Conservation (phyloP, 2,113 vertebrate genomes). For the Misgurnus anguillicaudatus region DNA sequence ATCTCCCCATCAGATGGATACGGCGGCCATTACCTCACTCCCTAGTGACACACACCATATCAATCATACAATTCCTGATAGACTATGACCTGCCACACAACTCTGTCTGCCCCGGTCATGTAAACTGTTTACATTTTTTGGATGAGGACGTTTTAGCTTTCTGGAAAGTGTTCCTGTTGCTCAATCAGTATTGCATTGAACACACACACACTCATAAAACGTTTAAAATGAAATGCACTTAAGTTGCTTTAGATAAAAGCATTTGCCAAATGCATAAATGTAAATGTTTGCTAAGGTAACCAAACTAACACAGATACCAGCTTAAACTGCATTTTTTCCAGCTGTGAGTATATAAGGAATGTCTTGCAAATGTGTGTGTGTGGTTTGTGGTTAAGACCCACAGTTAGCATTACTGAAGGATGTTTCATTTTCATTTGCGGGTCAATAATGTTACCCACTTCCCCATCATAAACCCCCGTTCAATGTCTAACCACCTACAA, state of each 20-base stretch:
- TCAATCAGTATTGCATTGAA: no score
- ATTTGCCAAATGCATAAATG: no score
- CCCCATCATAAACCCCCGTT: slow-evolving; percentile 9
- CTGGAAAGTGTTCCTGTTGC: no score
- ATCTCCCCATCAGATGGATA: slow-evolving; percentile 39
- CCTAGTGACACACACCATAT: slow-evolving; percentile 37
- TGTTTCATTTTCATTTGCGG: not conserved
- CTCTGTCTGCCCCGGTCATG: slow-evolving; percentile 17
- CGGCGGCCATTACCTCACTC: slow-evolving; percentile 35
- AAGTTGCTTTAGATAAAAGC: no score
- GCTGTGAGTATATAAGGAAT: not conserved
- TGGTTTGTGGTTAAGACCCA: not conserved
- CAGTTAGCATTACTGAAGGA: not conserved
- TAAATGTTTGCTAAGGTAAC: no score
- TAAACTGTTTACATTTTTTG: slow-evolving; percentile 12
- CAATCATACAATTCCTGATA: slow-evolving; percentile 43
- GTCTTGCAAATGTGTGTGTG: not conserved
- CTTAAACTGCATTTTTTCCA: no score
- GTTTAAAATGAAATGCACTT: no score
- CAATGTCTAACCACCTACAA: slow-evolving; percentile 9
- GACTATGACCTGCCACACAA: slow-evolving; percentile 44
- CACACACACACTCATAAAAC: no score
- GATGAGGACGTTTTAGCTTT: not conserved
- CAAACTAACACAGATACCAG: no score
- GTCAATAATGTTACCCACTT: not conserved